Conservation (phyloP, 2,888 invertebrate genomes). For the Pelosia muscerda region DNA sequence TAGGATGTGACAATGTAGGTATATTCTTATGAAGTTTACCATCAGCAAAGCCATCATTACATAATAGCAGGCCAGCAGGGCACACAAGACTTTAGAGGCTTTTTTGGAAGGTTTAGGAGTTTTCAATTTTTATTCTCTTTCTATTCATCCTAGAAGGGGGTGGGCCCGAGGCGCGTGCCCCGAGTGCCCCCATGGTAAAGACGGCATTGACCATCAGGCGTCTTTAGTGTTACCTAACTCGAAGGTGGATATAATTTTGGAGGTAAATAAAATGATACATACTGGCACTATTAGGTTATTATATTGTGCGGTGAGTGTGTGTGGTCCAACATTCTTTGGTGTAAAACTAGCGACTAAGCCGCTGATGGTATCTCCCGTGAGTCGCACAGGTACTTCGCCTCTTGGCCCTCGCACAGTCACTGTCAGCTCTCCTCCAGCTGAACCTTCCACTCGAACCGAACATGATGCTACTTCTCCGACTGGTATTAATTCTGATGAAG, state of each 20-base stretch:
- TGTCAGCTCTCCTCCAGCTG: constrained; percentile 92
- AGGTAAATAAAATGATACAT: constrained; percentile 37
- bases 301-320: constrained; percentile 96
- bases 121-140: too few species aligned
- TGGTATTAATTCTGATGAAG: constrained; percentile 91
- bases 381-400: constrained; percentile 94
- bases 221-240: not conserved
- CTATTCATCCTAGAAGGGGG: too few species aligned
- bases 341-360: constrained; percentile 97
- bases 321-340: constrained; percentile 97
- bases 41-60: too few species aligned
- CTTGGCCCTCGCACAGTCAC: constrained; percentile 96
- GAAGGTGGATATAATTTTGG: not conserved
- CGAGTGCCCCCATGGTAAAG: too few species aligned
- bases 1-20: not conserved
- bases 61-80: too few species aligned
- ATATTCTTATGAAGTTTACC: not conserved
- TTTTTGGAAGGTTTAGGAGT: too few species aligned
- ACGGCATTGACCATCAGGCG: too few species aligned
- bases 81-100: too few species aligned
- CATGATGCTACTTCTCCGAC: constrained; percentile 89
- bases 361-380: constrained; percentile 95
- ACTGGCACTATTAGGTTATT: constrained; percentile 94
- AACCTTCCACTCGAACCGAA: constrained; percentile 83
- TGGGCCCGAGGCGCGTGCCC: too few species aligned